Percentiles rank a stretch among this genome's conserved stretches.
These are phyloP conservation scores for Zosterops japonicus DNA, from an alignment of 2,113 vertebrate species.

Conservation along the genomic window DNA sequence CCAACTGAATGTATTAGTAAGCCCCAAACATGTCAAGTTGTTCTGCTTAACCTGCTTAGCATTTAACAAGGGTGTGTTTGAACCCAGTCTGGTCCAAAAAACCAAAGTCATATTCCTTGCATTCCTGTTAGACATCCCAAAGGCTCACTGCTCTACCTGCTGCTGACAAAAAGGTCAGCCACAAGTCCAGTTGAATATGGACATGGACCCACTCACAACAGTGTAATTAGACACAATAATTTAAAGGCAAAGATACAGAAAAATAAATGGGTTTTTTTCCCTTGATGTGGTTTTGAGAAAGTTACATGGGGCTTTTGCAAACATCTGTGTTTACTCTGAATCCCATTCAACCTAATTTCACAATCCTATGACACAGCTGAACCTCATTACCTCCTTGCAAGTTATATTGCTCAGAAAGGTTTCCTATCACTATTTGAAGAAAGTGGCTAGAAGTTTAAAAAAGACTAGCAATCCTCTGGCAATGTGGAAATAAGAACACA, in stretches of 20 bases:
- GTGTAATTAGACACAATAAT: not conserved
- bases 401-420: conserved; percentile 2
- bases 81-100: not conserved
- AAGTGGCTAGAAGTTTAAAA: conserved; percentile 44
- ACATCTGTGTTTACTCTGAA: not conserved
- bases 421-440: conserved; percentile 22
- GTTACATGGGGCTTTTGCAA: not conserved
- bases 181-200: fast-evolving
- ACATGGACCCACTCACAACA: not conserved
- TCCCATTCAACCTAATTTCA: not conserved
- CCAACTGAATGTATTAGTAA: not conserved
- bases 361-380: not conserved
- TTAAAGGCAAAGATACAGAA: not conserved
- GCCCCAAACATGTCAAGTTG: not conserved
- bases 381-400: not conserved
- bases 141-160: not conserved
- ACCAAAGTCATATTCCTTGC: not conserved
- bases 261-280: not conserved
- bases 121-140: not conserved
- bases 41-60: not conserved
- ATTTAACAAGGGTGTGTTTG: not conserved
- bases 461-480: conserved; percentile 44
- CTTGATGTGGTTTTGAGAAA: not conserved
- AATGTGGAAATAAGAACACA: conserved; percentile 40
- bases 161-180: not conserved